Evolutionary conservation across 35 echinoderm and acorn worm species (phyloP).

Genomic region (Ophioderma brevispina): DNA sequence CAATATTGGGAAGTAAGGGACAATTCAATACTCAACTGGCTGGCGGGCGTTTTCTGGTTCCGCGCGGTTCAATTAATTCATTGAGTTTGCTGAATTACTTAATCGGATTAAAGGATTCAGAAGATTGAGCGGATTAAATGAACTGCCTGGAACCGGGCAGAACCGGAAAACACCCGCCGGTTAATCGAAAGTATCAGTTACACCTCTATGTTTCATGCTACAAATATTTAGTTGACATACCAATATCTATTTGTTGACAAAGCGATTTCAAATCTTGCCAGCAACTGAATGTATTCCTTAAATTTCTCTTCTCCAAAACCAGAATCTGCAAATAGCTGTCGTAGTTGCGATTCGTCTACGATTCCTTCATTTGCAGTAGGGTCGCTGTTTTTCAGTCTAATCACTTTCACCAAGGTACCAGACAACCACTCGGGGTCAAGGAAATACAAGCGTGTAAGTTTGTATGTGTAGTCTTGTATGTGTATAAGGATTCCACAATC

Average conservation of each 20-base stretch:
- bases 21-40: too few species aligned
- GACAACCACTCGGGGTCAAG: conserved; percentile 72
- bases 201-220: too few species aligned
- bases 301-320: conserved; percentile 39
- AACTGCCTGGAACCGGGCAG: too few species aligned
- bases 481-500: conserved; percentile 35
- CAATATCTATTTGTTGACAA: not conserved
- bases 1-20: too few species aligned
- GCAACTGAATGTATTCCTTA: conserved; percentile 61
- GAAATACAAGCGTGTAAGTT: conserved; percentile 68
- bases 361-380: conserved; percentile 16
- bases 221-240: too few species aligned
- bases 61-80: too few species aligned
- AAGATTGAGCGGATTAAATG: too few species aligned
- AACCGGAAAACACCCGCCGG: too few species aligned
- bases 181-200: too few species aligned
- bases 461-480: conserved; percentile 56
- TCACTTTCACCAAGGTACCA: conserved; percentile 27
- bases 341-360: conserved; percentile 21
- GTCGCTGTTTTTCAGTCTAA: not conserved
- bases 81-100: too few species aligned
- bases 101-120: too few species aligned
- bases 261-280: conserved; percentile 75
- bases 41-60: too few species aligned
- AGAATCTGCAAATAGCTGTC: conserved; percentile 20